Evolutionary conservation across 2,888 invertebrate species (phyloP).

Genomic region (Caenorhabditis macrosperma): DNA sequence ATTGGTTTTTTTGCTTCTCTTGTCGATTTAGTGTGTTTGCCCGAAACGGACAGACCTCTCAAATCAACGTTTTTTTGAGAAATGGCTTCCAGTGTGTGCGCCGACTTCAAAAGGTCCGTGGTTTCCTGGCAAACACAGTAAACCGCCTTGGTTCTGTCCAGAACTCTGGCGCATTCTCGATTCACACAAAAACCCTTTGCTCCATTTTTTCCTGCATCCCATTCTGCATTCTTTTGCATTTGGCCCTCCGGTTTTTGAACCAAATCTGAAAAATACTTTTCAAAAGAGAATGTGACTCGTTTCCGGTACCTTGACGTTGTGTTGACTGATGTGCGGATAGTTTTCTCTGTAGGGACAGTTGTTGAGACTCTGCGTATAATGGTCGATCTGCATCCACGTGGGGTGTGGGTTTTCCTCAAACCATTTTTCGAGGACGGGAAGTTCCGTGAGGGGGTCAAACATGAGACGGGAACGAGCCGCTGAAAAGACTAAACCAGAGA

Average conservation of each 20-base stretch:
- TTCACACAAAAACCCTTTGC: constrained; percentile 44
- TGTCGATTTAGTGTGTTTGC: neutral
- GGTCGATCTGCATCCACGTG: constrained; percentile 95
- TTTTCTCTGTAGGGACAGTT: constrained; percentile 95
- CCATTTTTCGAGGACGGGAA: constrained; percentile 86
- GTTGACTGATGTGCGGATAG: constrained; percentile 97
- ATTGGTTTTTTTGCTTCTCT: neutral
- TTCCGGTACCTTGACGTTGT: constrained; percentile 89
- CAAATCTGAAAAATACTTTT: constrained; percentile 88
- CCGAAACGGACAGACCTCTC: constrained; percentile 8
- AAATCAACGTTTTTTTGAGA: constrained; percentile 8
- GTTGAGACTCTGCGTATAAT: constrained; percentile 97
- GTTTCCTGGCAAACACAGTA: constrained; percentile 1
- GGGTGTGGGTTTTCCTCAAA: constrained; percentile 98
- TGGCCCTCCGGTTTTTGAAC: constrained; percentile 94
- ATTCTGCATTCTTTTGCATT: constrained; percentile 89
- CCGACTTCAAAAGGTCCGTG: constrained; percentile 1
- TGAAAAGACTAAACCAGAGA: constrained; percentile 48
- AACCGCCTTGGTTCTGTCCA: neutral
- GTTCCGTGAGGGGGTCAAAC: constrained; percentile 98
- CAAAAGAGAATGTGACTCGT: neutral
- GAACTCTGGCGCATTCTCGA: neutral
- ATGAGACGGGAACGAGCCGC: constrained; percentile 91
- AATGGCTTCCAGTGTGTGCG: neutral
- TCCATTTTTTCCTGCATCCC: constrained; percentile 59